Conservation (phyloP, 2,888 invertebrate species). For the Heliconius ismenius region DNA sequence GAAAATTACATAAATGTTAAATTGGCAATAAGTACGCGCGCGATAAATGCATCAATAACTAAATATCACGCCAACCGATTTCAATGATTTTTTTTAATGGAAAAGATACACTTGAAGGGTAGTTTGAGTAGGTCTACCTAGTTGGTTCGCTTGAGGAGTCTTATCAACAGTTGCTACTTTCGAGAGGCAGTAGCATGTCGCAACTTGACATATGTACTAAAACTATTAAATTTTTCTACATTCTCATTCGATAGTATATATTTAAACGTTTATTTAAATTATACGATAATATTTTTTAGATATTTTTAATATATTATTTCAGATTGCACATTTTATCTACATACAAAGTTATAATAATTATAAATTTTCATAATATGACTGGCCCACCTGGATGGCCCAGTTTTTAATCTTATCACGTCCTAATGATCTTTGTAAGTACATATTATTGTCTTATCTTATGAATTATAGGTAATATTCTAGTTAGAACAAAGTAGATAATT, state of each 20-base stretch:
- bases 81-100: no score
- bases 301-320: neutral
- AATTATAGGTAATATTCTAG: slow-evolving; percentile 12
- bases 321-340: neutral
- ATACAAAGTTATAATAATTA: slow-evolving; percentile 12
- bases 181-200: neutral
- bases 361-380: neutral
- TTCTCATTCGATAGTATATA: neutral
- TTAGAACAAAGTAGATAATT: neutral
- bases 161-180: no score
- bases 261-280: neutral
- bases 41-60: no score
- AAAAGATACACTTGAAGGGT: no score
- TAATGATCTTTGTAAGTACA: slow-evolving; percentile 9
- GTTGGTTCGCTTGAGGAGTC: no score
- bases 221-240: neutral
- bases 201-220: neutral
- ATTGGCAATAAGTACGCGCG: no score
- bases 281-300: neutral
- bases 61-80: no score
- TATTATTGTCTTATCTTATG: slow-evolving; percentile 7
- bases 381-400: neutral
- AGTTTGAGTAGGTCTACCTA: no score
- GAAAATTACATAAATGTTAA: no score
- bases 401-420: slow-evolving; percentile 13